These are phyloP conservation scores for Hyalella azteca DNA, from an alignment of 2,888 invertebrate species.

Conservation along the genomic window DNA sequence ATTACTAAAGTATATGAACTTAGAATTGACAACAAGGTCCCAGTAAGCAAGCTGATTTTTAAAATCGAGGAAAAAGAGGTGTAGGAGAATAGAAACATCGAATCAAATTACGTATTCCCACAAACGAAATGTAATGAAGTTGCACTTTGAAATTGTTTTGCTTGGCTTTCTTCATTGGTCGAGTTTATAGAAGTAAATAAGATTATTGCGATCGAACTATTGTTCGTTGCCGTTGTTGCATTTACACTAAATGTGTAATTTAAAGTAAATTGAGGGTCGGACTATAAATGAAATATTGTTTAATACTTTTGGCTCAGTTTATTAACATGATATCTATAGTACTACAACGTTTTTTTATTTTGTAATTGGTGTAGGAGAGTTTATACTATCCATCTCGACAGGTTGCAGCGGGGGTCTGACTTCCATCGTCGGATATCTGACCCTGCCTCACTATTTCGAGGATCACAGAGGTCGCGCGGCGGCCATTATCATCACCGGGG, in stretches of 20 bases:
- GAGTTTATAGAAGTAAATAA: too few relatives aligned
- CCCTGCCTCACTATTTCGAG: neutral
- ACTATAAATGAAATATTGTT: neutral
- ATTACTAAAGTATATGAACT: neutral
- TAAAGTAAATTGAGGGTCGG: neutral
- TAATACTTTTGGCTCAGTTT: neutral
- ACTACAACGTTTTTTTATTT: neutral
- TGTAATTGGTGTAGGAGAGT: neutral
- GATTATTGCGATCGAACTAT: too few relatives aligned
- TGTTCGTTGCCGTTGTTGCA: too few relatives aligned
- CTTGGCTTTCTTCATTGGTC: too few relatives aligned
- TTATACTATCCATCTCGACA: neutral
- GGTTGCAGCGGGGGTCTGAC: neutral
- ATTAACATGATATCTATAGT: neutral
- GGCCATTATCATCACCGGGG: slow-evolving; percentile 8
- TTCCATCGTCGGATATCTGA: neutral
- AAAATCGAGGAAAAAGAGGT: neutral
- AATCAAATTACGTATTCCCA: too few relatives aligned
- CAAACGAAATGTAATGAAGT: too few relatives aligned
- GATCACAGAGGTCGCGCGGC: neutral
- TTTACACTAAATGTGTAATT: neutral
- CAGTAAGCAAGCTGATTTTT: neutral
- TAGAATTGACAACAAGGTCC: neutral
- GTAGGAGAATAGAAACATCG: neutral
- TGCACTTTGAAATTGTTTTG: too few relatives aligned